A percentile compares a stretch with the other conserved stretches of the same genome.
These are phyloP conservation scores for Procavia capensis DNA, from an alignment of 2,113 vertebrate species.

Conservation along the genomic window DNA sequence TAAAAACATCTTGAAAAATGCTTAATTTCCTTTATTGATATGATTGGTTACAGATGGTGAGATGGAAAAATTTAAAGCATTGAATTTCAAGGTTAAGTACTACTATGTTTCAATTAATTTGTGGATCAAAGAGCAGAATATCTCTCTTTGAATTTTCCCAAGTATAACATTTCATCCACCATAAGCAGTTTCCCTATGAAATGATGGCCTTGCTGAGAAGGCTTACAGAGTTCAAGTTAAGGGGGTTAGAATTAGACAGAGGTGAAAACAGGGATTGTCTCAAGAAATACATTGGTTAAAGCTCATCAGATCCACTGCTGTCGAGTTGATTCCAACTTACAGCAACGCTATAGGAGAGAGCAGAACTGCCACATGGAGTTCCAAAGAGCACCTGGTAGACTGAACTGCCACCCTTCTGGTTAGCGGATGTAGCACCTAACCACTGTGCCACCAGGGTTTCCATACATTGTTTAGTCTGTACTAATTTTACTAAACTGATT, in stretches of 20 bases:
- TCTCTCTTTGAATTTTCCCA: constrained; percentile 18
- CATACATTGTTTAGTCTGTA: neutral
- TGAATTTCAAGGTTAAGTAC: constrained; percentile 62
- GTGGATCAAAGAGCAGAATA: neutral
- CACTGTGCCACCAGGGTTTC: too few relatives aligned
- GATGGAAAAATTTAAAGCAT: neutral
- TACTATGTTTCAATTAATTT: constrained; percentile 46
- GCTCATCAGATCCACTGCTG: too few relatives aligned
- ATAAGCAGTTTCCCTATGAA: constrained; percentile 29
- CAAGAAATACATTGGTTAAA: neutral
- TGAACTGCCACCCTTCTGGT: too few relatives aligned
- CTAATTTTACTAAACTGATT: neutral
- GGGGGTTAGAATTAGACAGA: neutral
- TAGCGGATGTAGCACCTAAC: too few relatives aligned
- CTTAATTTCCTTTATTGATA: neutral
- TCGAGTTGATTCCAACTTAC: too few relatives aligned
- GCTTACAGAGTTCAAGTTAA: neutral
- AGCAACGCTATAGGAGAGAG: too few relatives aligned
- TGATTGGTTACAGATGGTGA: constrained; percentile 39
- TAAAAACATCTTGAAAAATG: constrained; percentile 1
- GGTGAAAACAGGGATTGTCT: neutral
- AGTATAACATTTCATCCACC: neutral
- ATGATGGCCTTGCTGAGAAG: neutral
- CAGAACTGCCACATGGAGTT: too few relatives aligned
- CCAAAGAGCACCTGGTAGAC: too few relatives aligned